phyloP scores from a whole-genome alignment of 1,140 invertebrate genomes.

The Drosophila simulans region DNA sequence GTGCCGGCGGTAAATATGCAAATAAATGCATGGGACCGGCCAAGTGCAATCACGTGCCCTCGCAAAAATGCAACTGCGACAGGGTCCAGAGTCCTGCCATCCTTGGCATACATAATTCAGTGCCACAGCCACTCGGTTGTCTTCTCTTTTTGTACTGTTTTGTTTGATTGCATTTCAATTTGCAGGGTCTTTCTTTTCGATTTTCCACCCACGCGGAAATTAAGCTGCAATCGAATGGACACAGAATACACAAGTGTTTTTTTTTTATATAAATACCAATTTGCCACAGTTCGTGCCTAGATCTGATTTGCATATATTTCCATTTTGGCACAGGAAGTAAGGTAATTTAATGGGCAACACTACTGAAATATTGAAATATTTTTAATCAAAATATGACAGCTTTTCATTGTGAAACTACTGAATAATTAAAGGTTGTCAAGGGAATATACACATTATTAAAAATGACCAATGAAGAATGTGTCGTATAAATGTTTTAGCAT shows the following conservation, averaged over 20 bases:
- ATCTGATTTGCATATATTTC: conserved; percentile 1
- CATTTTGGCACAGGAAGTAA: neutral
- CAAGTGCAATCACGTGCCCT: conserved; percentile 63
- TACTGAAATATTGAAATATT: neutral
- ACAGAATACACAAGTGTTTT: conserved; percentile 9
- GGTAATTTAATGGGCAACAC: neutral
- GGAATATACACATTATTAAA: too few relatives aligned
- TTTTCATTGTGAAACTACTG: too few relatives aligned
- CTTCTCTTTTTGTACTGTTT: conserved; percentile 31
- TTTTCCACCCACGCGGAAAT: conserved; percentile 52
- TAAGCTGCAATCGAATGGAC: conserved; percentile 46
- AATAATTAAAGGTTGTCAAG: too few relatives aligned
- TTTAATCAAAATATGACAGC: too few relatives aligned
- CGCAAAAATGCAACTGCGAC: conserved; percentile 30
- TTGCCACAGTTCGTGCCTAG: conserved; percentile 1
- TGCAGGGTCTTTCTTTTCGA: conserved; percentile 18
- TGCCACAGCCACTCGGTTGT: conserved; percentile 20
- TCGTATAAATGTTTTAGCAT: too few relatives aligned
- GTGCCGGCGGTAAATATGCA: conserved; percentile 66
- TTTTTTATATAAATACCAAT: neutral
- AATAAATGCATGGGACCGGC: conserved; percentile 63
- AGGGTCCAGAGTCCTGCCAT: conserved; percentile 28
- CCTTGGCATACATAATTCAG: conserved; percentile 64
- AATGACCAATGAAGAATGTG: too few relatives aligned
- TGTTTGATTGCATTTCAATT: conserved; percentile 67